Conservation (phyloP, 1,140 invertebrate genomes). For the Oryctes rhinoceros region DNA sequence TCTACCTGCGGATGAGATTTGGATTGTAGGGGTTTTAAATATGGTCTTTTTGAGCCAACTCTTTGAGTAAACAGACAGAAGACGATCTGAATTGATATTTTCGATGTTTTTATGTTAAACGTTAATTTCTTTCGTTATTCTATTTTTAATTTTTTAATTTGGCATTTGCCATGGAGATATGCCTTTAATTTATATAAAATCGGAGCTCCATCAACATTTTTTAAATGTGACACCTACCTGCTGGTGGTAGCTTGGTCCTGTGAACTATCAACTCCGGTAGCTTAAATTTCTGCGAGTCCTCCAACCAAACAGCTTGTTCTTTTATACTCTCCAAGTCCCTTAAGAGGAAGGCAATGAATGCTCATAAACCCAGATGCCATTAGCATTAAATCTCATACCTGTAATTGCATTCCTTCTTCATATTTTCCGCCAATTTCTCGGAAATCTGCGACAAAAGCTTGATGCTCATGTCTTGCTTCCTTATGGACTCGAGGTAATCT, state of each 20-base stretch:
- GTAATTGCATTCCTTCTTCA: constrained; percentile 81
- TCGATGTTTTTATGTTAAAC: no score
- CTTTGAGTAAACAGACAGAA: no score
- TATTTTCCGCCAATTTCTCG: constrained; percentile 74
- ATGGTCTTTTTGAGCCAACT: background rate
- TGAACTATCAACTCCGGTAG: constrained; percentile 73
- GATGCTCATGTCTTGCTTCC: constrained; percentile 77
- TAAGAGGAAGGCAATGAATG: constrained; percentile 45
- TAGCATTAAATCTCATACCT: constrained; percentile 60
- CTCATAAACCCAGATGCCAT: background rate
- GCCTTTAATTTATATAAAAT: constrained; percentile 15
- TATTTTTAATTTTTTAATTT: background rate
- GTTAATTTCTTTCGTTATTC: no score
- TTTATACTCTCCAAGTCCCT: constrained; percentile 75
- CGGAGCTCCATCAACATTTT: constrained; percentile 21
- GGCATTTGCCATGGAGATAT: background rate
- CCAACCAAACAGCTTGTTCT: constrained; percentile 78
- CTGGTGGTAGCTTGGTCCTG: constrained; percentile 75
- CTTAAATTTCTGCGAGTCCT: constrained; percentile 77
- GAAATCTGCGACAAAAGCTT: constrained; percentile 76
- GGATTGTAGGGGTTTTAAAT: background rate
- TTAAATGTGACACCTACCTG: constrained; percentile 58
- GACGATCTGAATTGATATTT: no score
- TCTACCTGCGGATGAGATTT: constrained; percentile 50
- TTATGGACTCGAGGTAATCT: constrained; percentile 86